Evolutionary conservation across 2,888 invertebrate genomes (phyloP), one percentile per base, ranked within the genome.

Genomic region (Meliscaeva auricollis): DNA sequence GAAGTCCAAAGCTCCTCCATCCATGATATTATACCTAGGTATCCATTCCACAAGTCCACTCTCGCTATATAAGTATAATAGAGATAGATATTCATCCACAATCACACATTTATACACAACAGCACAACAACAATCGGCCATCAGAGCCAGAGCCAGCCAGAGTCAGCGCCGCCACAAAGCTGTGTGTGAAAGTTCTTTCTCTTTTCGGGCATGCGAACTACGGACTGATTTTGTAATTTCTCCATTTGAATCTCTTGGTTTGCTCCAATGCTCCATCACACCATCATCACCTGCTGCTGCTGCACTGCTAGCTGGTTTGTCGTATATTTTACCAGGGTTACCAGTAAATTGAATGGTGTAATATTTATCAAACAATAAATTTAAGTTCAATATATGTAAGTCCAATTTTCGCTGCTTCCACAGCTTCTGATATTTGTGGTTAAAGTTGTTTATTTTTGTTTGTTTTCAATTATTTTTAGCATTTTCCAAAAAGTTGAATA

Each of bases 141-240:
- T 9, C 38, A 38, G 13, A 6, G 13, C 11, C 38, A 35, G 38
- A 38, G 11, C 13, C 38, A 6, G 8, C 56, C 41, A 41, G n/a
- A 41, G 41, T 4, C 2, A 44, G 7, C n/a, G 15, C 56, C 15
- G 26, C 35, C 8, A 44, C 60, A 85, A 76, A 80, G 80, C 76
- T 85, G 76, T 77, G 68, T 85, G 85, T 84, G 84, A 85, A 85
- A 85, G 85, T 85, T 85, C 85, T 85, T 85, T 81, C 81, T 85
- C 85, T 81, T 72, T 76, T 81, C 72, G 81, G 76, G 85, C 85
- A 85, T 85, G 85, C 85, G 85, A 68, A 81, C 81, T 85, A 60
- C 84, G 72, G 76, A 80, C 76, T 81, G 62, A 85, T 85, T 79
- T 84, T 62, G 73, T 70, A 81, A 81, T 83, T 82, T 82, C 80